These are phyloP conservation scores for Gallinago paraguaiae DNA, from an alignment of 2,113 vertebrate species.

Conservation along the genomic window DNA sequence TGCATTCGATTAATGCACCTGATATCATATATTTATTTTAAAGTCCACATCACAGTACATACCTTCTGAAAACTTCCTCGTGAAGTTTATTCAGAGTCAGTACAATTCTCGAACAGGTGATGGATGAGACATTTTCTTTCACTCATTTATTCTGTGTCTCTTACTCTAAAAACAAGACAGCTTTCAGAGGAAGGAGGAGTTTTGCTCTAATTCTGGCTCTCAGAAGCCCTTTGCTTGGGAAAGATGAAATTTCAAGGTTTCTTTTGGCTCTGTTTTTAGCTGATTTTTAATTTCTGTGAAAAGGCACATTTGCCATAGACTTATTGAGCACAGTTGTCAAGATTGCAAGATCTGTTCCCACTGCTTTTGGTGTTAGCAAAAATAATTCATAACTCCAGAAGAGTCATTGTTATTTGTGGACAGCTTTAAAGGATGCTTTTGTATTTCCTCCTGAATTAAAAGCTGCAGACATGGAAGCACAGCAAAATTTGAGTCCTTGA, in stretches of 20 bases:
- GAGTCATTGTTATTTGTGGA: not conserved
- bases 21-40: not conserved
- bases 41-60: not conserved
- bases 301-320: not conserved
- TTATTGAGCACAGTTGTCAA: not conserved
- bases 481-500: not conserved
- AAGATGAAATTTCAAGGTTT: not conserved
- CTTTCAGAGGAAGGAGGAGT: not conserved
- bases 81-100: not conserved
- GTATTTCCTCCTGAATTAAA: conserved; percentile 19
- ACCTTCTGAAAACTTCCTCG: not conserved
- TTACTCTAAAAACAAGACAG: not conserved
- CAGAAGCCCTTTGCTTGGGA: not conserved
- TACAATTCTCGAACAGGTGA: not conserved
- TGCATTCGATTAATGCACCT: not conserved
- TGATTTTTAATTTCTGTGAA: conserved; percentile 10
- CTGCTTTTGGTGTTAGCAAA: not conserved
- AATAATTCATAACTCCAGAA: not conserved
- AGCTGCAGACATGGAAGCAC: not conserved
- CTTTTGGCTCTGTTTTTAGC: not conserved
- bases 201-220: not conserved
- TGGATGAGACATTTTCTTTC: not conserved
- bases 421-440: not conserved
- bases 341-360: conserved; percentile 8
- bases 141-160: not conserved